A percentile compares a stretch with the other conserved stretches of the same genome.
Conservation (phyloP, 2,113 vertebrate species). For the Girardinichthys multiradiatus region DNA sequence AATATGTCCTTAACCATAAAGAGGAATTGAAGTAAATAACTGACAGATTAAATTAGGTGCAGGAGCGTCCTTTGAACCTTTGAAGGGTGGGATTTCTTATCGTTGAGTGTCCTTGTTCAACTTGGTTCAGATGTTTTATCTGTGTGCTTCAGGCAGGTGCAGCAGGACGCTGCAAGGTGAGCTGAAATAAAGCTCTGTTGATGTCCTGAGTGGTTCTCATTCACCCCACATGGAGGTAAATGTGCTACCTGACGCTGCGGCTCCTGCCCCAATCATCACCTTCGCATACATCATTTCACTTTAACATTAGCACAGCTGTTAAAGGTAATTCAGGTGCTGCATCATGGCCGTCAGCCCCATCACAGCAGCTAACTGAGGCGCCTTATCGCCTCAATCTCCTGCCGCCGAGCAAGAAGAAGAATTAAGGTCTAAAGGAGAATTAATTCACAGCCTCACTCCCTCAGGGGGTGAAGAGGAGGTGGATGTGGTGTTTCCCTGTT, state of each 20-base stretch:
- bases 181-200: conserved; percentile 5
- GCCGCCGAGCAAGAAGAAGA: conserved; percentile 19
- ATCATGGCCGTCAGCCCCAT: background rate
- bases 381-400: conserved; percentile 11
- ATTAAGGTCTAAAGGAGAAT: conserved; percentile 30
- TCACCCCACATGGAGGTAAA: background rate
- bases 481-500: conserved; percentile 30
- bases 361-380: background rate
- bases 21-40: background rate
- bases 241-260: too few relatives aligned
- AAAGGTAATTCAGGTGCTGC: background rate
- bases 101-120: background rate
- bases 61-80: background rate
- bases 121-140: conserved; percentile 8
- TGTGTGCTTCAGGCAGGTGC: conserved; percentile 6
- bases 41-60: background rate
- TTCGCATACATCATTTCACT: background rate
- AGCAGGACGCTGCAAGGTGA: conserved; percentile 30
- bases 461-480: background rate
- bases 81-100: conserved; percentile 1
- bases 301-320: background rate
- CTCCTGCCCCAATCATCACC: background rate
- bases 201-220: background rate
- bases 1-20: background rate
- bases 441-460: conserved; percentile 35